A percentile compares a stretch with the other conserved stretches of the same genome.
phyloP scores from a whole-genome alignment of 2,113 vertebrate species.

The Pipra filicauda region DNA sequence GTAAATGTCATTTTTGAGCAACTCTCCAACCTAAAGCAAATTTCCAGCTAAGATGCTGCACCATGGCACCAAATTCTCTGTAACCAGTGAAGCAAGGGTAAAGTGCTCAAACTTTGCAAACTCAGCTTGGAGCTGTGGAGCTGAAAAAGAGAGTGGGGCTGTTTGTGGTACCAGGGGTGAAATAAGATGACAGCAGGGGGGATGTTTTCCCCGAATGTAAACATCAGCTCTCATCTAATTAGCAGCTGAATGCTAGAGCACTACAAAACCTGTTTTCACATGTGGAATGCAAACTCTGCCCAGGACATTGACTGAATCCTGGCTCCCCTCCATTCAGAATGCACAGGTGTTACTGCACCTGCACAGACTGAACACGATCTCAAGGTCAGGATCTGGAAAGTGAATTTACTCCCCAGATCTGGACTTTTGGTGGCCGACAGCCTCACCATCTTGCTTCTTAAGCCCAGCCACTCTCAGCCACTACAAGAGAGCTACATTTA shows the following conservation, averaged over 20 bases:
- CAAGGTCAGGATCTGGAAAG: neutral
- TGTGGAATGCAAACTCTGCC: neutral
- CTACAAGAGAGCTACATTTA: slow-evolving; percentile 54
- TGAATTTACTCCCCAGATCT: neutral
- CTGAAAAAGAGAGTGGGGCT: neutral
- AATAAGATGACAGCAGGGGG: neutral
- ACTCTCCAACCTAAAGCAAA: neutral
- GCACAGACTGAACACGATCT: neutral
- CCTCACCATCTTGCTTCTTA: neutral
- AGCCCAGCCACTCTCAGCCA: slow-evolving; percentile 1
- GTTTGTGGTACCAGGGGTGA: neutral
- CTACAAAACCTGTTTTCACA: neutral
- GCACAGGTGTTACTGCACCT: neutral
- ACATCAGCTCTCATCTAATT: slow-evolving; percentile 6
- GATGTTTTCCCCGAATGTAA: neutral
- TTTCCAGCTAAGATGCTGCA: slow-evolving; percentile 6
- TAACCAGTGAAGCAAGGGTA: slow-evolving; percentile 9
- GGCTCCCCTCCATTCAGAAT: neutral
- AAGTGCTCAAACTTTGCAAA: slow-evolving; percentile 43
- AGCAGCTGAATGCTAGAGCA: slow-evolving; percentile 23
- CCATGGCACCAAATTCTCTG: slow-evolving; percentile 4
- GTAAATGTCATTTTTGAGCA: neutral
- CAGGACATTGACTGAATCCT: neutral
- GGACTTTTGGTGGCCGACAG: neutral
- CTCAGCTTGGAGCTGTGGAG: neutral